A percentile compares a stretch with the other conserved stretches of the same genome.
Evolutionary conservation across 2,888 invertebrate species (phyloP).

Genomic region (Drosophila hamatofila): DNA sequence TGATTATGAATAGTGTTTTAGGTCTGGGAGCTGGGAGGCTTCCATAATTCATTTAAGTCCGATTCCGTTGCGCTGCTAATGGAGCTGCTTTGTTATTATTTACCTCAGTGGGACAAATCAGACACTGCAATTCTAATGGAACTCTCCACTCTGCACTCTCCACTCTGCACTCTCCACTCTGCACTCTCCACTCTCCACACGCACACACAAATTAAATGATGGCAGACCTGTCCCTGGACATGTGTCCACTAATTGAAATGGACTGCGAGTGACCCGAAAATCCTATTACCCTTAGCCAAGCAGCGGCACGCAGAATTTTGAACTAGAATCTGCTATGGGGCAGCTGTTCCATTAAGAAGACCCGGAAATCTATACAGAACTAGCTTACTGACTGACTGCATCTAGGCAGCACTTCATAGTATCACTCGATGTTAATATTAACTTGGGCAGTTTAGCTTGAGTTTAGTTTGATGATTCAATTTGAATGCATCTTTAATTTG

Average conservation of each 20-base stretch:
- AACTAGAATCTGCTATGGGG: conserved; percentile 9
- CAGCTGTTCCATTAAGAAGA: background rate
- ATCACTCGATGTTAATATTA: conserved; percentile 23
- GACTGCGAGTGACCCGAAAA: conserved; percentile 54
- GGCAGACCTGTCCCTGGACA: conserved; percentile 28
- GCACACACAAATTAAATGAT: conserved; percentile 54
- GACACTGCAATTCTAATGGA: conserved; percentile 7
- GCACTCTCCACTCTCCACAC: background rate
- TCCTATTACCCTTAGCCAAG: conserved; percentile 62
- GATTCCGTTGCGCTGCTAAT: conserved; percentile 8
- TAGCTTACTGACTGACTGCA: background rate
- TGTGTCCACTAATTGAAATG: conserved; percentile 72
- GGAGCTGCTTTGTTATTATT: conserved; percentile 17
- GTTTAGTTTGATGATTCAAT: conserved; percentile 33
- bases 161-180: background rate
- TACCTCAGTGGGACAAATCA: conserved; percentile 28
- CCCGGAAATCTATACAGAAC: background rate
- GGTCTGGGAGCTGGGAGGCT: background rate
- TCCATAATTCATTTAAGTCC: background rate
- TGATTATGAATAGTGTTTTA: background rate
- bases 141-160: background rate
- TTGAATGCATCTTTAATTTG: conserved; percentile 48
- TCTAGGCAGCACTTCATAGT: conserved; percentile 2
- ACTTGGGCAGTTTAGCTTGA: conserved; percentile 29
- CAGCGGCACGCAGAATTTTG: conserved; percentile 35